Evolutionary conservation across 2,797 vertebrate genomes (phyloP), one percentile per base, ranked within the genome.

Genomic region (Enteromius anoplus): DNA sequence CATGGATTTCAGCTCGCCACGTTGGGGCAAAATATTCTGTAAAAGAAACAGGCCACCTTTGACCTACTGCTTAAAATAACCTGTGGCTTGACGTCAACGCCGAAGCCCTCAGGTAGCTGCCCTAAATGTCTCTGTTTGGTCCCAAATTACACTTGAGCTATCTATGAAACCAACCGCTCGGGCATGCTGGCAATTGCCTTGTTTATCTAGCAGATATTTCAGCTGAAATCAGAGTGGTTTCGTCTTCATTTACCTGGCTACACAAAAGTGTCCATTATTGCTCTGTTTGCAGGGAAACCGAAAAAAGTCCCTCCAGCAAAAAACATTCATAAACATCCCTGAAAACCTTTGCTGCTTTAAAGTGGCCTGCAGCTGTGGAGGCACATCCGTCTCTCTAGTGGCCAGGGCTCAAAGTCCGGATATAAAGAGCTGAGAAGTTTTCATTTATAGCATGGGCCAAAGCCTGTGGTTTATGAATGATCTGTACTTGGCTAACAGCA

Each of bases 11-110:
- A 60, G 15, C 21, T 71, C 15, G 0, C 72, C 34, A 32, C 68
- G 29, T 75, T 70, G 10, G 32, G 26, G 79, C 76, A 78, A 80
- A 79, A 82, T 68, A 76, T 71, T 75, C 60, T 19, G 69, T 23
- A 58, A 68, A 85, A 82, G 55, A 85, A 84, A 90, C 84, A 80
- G 81, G 49, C 82, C 82, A 85, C 80, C 72, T 86, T 90, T 90
- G 85, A 90, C 88, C 87, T 78, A 58, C 75, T 78, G 85, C 87
- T 88, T 85, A 89, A 91, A 89, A 91, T 90, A 88, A 85, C 70
- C 78, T 82, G 80, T 64, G 78, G 86, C 71, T 87, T 88, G 85
- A 89, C 86, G 82, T 89, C 88, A 91, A 78, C 6, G 11, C 40
- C 29, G 45, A 78, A 89, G 87, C 85, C 88, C 85, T 87, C 78